Evolutionary conservation across 2,113 vertebrate species (phyloP).

Genomic region (Caloenas nicobarica): DNA sequence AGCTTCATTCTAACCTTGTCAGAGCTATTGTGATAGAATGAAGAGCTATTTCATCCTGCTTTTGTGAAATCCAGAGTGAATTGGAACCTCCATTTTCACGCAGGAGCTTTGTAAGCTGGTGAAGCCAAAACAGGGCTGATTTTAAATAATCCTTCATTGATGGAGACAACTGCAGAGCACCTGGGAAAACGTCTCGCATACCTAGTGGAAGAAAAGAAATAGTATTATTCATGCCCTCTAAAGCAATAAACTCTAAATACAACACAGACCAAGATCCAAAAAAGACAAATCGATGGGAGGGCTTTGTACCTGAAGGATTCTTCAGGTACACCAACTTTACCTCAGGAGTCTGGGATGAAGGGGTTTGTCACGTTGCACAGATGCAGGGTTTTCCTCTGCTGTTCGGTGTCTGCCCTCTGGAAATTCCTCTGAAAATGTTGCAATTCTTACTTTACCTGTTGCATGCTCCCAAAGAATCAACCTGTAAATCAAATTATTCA

Average conservation of each 20-base stretch:
- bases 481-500: neutral
- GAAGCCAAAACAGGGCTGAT: neutral
- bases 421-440: neutral
- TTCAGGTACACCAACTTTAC: neutral
- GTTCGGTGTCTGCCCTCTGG: neutral
- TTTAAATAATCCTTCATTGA: neutral
- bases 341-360: neutral
- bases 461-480: neutral
- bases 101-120: neutral
- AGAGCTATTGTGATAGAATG: neutral
- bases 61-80: neutral
- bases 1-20: neutral
- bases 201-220: neutral
- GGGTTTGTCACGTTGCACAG: neutral
- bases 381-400: neutral
- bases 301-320: neutral
- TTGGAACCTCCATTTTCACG: neutral
- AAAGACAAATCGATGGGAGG: neutral
- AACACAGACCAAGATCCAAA: neutral
- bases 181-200: neutral
- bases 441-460: neutral
- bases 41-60: constrained; percentile 6
- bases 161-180: neutral
- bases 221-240: neutral
- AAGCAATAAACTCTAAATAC: neutral